Base-by-base conservation (phyloP, 2,888 invertebrate species). In the Gerosis bhagava region DNA sequence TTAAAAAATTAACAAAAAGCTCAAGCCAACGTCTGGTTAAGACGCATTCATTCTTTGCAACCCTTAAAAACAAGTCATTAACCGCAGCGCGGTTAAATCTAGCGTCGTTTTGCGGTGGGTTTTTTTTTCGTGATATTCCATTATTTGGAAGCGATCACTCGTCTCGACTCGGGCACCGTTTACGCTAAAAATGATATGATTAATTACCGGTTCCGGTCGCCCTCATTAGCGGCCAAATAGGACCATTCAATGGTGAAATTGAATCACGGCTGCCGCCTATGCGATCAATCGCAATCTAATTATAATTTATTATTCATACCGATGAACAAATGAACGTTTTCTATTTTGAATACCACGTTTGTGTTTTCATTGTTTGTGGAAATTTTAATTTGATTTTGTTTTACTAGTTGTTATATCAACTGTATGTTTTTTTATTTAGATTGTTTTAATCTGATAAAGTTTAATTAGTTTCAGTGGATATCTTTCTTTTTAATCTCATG, bases 31-130 rank as follows among this genome's bases (percentile, higher is more conserved):
- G 82, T 77, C 87, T 87, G 87, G 65, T 62, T 64, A 77, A 77
- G 87, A 87, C 87, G 82, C 78, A 80, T 82, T 81, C 80, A 76
- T 77, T 83, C 82, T 84, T 84, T 78, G 78, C 81, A 83, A 87
- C 83, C 82, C 82, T 83, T 80, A 84, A 87, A 87, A 88, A 87
- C 88, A 88, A 88, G 87, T 87, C 87, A 88, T 88, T 88, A n/a
- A 88, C 74, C 79, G 77, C 70, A 70, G 75, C 80, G 75, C 77
- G 72, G 84, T 80, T 80, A 75, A 83, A 78, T 79, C 81, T 79
- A 77, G 79, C 83, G 73, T 76, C 71, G 67, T 74, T 68, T 73
- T 69, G 63, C 36, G 70, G 70, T n/a, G n/a, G n/a, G n/a, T n/a
- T n/a, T 73, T 80, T 83, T 82, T 86, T 84, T 82, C 74, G 69